Evolutionary conservation across 2,113 vertebrate species (phyloP).

Genomic region (Glaucidium brasilianum): DNA sequence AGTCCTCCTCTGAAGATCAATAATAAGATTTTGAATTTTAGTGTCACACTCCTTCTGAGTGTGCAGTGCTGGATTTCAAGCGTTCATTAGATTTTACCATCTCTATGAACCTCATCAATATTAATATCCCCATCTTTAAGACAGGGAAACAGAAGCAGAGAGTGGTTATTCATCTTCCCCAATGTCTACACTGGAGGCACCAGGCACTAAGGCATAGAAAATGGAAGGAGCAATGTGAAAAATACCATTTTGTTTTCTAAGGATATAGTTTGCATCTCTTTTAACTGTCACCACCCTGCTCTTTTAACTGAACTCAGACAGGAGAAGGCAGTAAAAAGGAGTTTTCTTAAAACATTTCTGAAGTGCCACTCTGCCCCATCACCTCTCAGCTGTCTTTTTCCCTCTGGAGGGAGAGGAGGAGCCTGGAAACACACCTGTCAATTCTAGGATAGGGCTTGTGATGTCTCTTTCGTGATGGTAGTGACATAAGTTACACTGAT

Average conservation of each 20-base stretch:
- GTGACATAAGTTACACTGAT: neutral
- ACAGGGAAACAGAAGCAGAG: neutral
- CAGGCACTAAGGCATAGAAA: neutral
- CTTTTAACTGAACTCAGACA: neutral
- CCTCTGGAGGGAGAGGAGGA: neutral
- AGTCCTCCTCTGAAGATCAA: neutral
- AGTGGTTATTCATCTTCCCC: slow-evolving; percentile 4
- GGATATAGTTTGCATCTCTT: neutral
- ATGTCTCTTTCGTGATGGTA: neutral
- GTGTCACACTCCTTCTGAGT: slow-evolving; percentile 7
- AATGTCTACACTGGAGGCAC: neutral
- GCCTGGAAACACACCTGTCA: neutral
- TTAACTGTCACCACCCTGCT: neutral
- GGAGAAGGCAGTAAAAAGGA: neutral
- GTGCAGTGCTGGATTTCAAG: neutral
- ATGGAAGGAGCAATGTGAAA: neutral
- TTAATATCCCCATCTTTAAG: slow-evolving; percentile 25
- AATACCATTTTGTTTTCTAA: slow-evolving; percentile 2
- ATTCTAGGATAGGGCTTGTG: neutral
- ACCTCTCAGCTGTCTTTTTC: neutral
- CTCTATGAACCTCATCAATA: slow-evolving; percentile 41
- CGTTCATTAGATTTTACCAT: slow-evolving; percentile 36
- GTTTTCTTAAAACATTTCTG: neutral
- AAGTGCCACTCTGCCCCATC: neutral
- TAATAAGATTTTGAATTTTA: slow-evolving; percentile 43